phyloP scores from a whole-genome alignment of 2,888 invertebrate genomes.

The Cantharis rufa region DNA sequence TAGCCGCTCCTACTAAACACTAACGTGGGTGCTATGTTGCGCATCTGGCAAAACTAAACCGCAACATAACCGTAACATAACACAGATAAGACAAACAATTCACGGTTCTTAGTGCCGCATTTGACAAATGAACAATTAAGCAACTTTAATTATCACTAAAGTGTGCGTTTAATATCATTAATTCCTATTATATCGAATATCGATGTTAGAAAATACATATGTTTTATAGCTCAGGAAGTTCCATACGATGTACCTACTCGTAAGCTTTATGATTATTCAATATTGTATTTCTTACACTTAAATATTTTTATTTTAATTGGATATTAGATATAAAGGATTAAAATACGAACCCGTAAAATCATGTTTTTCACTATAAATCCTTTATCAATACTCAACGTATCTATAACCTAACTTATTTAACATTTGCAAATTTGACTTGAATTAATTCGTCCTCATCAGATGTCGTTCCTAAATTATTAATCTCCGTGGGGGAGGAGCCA shows the following conservation, averaged over 20 bases:
- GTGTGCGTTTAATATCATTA: not conserved
- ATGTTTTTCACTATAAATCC: too few species aligned
- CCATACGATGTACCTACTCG: not conserved
- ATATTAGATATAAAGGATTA: too few species aligned
- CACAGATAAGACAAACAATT: slow-evolving; percentile 7
- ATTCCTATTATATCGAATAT: not conserved
- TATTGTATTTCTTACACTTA: too few species aligned
- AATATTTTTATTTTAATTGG: too few species aligned
- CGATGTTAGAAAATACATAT: not conserved
- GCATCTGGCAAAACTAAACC: slow-evolving; percentile 15
- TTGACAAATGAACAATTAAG: slow-evolving; percentile 42
- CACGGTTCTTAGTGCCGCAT: slow-evolving; percentile 4
- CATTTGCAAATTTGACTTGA: too few species aligned
- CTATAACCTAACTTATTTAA: too few species aligned
- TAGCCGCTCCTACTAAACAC: slow-evolving; percentile 11
- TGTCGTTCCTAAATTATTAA: too few species aligned
- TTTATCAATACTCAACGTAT: too few species aligned
- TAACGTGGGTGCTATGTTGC: slow-evolving; percentile 16
- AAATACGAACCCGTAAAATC: too few species aligned
- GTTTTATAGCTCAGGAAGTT: not conserved
- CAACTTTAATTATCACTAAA: slow-evolving; percentile 32
- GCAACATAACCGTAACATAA: slow-evolving; percentile 8
- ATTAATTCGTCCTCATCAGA: too few species aligned
- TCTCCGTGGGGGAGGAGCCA: too few species aligned
- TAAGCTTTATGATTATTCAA: too few species aligned